A percentile compares a stretch with the other conserved stretches of the same genome.
phyloP scores from a whole-genome alignment of 2,113 vertebrate genomes.

The Percina caprodes region DNA sequence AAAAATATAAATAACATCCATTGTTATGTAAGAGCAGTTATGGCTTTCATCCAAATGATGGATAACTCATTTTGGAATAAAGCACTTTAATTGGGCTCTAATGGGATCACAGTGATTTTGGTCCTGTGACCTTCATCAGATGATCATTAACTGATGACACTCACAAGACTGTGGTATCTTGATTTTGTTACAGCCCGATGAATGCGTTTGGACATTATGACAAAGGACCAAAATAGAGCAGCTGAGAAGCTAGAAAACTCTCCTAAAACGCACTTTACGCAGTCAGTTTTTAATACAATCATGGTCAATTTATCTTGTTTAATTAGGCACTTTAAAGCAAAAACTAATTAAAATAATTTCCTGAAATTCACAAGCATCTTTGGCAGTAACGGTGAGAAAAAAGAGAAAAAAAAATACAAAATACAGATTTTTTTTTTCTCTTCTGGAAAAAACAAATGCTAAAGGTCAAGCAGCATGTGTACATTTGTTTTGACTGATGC shows the following conservation, averaged over 20 bases:
- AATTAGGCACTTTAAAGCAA: neutral
- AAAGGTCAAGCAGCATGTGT: neutral
- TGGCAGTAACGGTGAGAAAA: neutral
- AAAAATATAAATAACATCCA: no score
- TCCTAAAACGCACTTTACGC: no score
- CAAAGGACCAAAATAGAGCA: neutral
- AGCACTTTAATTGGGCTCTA: slow-evolving; percentile 64
- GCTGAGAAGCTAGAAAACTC: neutral
- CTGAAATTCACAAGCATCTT: neutral
- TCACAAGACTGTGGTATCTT: slow-evolving; percentile 56
- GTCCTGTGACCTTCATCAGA: slow-evolving; percentile 64
- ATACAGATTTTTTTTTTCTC: neutral
- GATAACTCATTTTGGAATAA: slow-evolving; percentile 54
- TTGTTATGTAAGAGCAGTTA: slow-evolving; percentile 37
- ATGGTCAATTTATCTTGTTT: neutral
- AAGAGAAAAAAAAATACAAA: no score
- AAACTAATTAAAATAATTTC: neutral
- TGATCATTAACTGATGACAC: slow-evolving; percentile 58
- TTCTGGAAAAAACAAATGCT: neutral
- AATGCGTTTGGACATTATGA: slow-evolving; percentile 7
- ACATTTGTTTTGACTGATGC: neutral
- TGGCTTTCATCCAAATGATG: slow-evolving; percentile 41
- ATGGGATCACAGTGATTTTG: slow-evolving; percentile 56
- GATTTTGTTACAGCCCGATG: slow-evolving; percentile 39
- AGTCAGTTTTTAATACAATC: neutral